phyloP scores from a whole-genome alignment of 2,797 vertebrate species.

The Diplodus sargus region DNA sequence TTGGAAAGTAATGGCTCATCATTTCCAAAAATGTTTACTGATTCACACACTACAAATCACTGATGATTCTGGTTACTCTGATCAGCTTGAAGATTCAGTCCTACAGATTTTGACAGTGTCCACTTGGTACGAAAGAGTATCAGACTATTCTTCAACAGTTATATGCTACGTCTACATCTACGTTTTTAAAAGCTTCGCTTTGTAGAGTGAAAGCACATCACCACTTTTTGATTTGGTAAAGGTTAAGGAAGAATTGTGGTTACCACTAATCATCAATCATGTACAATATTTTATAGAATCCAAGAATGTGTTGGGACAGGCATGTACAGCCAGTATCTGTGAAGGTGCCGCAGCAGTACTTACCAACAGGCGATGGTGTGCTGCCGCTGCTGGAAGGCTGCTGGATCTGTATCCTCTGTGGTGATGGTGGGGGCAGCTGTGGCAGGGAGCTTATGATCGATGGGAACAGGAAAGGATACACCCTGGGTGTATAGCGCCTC shows the following conservation, averaged over 20 bases:
- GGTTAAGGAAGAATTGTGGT: not conserved
- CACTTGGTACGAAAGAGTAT: not conserved
- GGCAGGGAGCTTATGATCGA: slow-evolving; percentile 92
- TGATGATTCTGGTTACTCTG: not conserved
- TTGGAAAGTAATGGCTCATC: not conserved
- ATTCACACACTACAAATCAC: not conserved
- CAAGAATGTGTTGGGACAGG: not conserved
- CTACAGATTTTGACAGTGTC: too few relatives aligned
- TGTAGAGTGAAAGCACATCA: not conserved
- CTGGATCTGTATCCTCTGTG: slow-evolving; percentile 87
- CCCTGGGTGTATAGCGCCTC: slow-evolving; percentile 90
- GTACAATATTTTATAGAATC: not conserved
- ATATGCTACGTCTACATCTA: not conserved
- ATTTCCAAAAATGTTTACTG: not conserved
- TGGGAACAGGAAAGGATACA: slow-evolving; percentile 93
- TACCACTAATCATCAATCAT: not conserved
- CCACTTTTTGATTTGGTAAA: not conserved
- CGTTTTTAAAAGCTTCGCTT: not conserved
- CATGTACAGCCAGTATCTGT: not conserved
- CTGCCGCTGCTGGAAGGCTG: slow-evolving; percentile 90
- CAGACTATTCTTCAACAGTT: too few relatives aligned
- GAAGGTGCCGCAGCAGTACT: slow-evolving; percentile 66
- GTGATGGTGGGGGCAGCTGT: slow-evolving; percentile 85
- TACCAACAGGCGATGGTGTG: slow-evolving; percentile 93
- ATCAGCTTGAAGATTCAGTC: not conserved